Percentiles rank a stretch among this genome's conserved stretches.
Evolutionary conservation across 2,113 vertebrate species (phyloP).

Genomic region (Gracilinanus agilis): DNA sequence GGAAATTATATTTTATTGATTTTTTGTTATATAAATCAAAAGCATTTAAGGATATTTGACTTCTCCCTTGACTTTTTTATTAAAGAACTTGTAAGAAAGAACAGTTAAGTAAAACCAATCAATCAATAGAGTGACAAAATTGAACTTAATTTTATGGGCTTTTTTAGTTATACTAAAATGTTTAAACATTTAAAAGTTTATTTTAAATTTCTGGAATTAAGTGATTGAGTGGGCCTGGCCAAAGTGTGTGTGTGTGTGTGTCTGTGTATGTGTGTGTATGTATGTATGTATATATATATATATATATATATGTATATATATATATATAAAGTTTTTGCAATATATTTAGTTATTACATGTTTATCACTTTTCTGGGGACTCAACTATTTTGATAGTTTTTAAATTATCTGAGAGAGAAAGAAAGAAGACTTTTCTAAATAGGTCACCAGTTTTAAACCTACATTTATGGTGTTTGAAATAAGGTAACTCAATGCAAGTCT

Average conservation of each 20-base stretch:
- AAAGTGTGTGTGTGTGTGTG: too few relatives aligned
- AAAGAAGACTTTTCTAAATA: neutral
- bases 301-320: too few relatives aligned
- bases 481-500: neutral
- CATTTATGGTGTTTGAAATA: neutral
- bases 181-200: too few relatives aligned
- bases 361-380: conserved; percentile 2
- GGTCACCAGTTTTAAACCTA: neutral
- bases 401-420: neutral
- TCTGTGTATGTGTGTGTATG: too few relatives aligned
- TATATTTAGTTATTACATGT: neutral
- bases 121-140: neutral
- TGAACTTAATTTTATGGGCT: neutral
- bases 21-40: neutral
- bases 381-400: conserved; percentile 27
- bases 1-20: neutral
- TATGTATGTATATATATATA: too few relatives aligned
- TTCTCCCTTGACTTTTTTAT: neutral
- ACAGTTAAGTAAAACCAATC: too few relatives aligned
- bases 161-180: too few relatives aligned
- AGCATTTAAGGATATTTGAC: neutral
- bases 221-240: neutral
- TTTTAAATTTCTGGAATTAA: conserved; percentile 28
- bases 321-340: conserved; percentile 32
- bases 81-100: neutral